Base-by-base conservation (phyloP, 92 coral and sea anemone species). In the Zoanthus gigantus region DNA sequence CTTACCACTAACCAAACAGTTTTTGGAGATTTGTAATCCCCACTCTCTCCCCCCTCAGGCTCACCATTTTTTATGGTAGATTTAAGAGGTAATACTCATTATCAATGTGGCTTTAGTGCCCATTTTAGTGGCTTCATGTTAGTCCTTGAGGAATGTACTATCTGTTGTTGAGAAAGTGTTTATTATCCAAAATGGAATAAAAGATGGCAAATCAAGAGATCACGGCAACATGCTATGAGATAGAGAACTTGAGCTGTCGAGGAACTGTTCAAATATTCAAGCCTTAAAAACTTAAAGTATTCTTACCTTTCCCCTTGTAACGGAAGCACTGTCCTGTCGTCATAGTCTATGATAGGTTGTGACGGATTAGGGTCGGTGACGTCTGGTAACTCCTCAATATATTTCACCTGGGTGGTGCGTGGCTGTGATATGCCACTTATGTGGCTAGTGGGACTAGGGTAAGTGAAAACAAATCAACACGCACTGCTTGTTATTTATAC, bases 301-400 rank as follows among this genome's bases (percentile, higher is more conserved):
- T 28, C 91, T 57, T 29, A 94, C 98, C 95, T 92, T 77, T 94
- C 98, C 77, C 98, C 95, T 47, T 93, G 93, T 83, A 93, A 82
- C 65, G 87, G 90, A 14, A 91, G 88, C 89, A 94, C 85, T 58
- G 86, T 77, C 44, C 89, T 60, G 60, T 94, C 93, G 18, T 94
- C 93, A 14, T 83, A 89, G 30, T 94, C 98, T 11, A 89, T 95
- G 53, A 91, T 83, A 4, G 92, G 91, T 17, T 86, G 95, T 11
- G 95, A 95, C 9, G 87, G 92, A 47, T 83, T 67, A 0, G 89
- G 78, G 31, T 83, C 82, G 1, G 84, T 76, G 83, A 88, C 80
- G 31, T 63, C 88, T 15, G 90, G 90, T 74, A 89, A 90, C 63
- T 92, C 89, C 74, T 88, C 90, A 10, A 94, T 82, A 76, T 94